Conservation (phyloP, 2,113 vertebrate species). For the Sander lucioperca region DNA sequence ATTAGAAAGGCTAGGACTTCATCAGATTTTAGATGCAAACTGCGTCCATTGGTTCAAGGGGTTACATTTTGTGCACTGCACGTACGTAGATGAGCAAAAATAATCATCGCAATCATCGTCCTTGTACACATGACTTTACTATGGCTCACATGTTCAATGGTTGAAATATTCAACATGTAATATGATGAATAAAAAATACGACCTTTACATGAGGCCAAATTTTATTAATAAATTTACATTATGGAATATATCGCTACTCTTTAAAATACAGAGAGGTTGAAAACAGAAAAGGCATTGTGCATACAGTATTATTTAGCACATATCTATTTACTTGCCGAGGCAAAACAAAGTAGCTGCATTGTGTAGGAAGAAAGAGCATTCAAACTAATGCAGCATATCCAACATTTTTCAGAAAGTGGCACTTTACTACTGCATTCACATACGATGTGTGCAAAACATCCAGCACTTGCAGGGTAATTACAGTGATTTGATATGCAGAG, state of each 20-base stretch:
- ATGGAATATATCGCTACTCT: background rate
- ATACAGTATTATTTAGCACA: background rate
- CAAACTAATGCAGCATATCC: background rate
- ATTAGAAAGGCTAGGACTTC: too few species aligned
- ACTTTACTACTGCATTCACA: background rate
- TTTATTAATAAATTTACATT: background rate
- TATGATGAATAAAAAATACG: background rate
- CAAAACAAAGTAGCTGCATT: background rate
- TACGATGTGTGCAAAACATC: background rate
- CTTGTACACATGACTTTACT: background rate
- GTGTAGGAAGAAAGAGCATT: background rate
- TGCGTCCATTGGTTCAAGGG: too few species aligned
- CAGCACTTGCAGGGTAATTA: conserved; percentile 7
- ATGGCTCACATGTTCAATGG: background rate
- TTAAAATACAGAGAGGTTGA: background rate
- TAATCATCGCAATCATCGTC: background rate
- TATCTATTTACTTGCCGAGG: background rate
- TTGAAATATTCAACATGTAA: background rate
- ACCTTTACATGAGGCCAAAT: background rate
- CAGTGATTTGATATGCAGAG: conserved; percentile 23
- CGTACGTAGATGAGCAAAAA: background rate
- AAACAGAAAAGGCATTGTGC: background rate
- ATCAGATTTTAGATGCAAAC: too few species aligned
- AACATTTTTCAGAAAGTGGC: conserved; percentile 2
- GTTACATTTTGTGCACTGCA: too few species aligned